Base-by-base conservation (phyloP, 1,140 invertebrate species). In the Babylonia areolata region DNA sequence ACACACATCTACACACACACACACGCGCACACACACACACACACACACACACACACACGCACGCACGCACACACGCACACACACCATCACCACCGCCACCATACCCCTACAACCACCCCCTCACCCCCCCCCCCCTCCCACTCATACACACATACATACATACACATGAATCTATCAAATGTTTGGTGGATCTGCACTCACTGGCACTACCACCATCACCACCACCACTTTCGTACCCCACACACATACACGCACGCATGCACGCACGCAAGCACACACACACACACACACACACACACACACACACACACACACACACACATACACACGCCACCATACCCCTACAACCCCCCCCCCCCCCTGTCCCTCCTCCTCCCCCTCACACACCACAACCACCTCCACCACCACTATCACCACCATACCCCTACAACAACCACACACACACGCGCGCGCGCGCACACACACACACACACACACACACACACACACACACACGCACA, bases 271-370 rank as follows among this genome's bases (percentile, higher is more conserved):
- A 6, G 28, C 58, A 23, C 9, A 64, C 58, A 64, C 58, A 64
- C 58, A 64, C 58, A 64, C 58, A 64, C 58, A 64, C 58, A 64
- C 58, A 64, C 58, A 64, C 58, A 64, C 58, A 64, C 58, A 64
- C 58, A 64, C 20, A 64, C 9, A 64, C 58, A 64, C 58, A 23
- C 20, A 64, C 58, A 64, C 58, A 64, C 58, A 64, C 20, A 64
- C 28, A n/a, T n/a, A n/a, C n/a, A n/a, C n/a, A n/a, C n/a, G n/a
- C n/a, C n/a, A n/a, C n/a, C n/a, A n/a, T n/a, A n/a, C 46, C 20
- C 46, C 46, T 20, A 51, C 46, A 51, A 51, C 46, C 9, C 9
- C 20, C 20, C 46, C 6, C 46, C 6, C 46, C 9, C 20, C 6
- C 20, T 51, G 6, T 51, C 6, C 46, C 20, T 51, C 9, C 46